Evolutionary conservation across 2,797 vertebrate genomes (phyloP).

Genomic region (Lepilemur septentrionalis): DNA sequence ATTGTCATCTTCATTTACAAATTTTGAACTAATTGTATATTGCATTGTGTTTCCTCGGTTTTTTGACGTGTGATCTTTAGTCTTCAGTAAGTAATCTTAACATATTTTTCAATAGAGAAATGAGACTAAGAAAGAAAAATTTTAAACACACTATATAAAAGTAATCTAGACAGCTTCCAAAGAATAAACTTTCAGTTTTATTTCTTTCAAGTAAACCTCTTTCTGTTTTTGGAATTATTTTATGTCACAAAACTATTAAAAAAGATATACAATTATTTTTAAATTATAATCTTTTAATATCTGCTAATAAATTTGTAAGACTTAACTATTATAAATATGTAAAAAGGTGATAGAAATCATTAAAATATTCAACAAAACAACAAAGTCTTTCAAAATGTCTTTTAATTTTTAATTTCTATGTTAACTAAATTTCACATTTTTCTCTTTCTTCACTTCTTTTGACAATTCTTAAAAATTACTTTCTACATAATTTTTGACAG

Average conservation of each 20-base stretch:
- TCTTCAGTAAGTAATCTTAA: not conserved
- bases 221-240: not conserved
- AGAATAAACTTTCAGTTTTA: not conserved
- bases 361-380: not conserved
- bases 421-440: not conserved
- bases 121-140: not conserved
- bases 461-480: not conserved
- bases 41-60: not conserved
- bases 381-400: not conserved
- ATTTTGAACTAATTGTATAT: not conserved
- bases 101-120: not conserved
- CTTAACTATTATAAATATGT: not conserved
- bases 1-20: not conserved
- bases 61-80: not conserved
- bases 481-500: not conserved
- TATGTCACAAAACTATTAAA: not conserved
- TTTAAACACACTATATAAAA: not conserved
- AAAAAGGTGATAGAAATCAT: not conserved
- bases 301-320: not conserved
- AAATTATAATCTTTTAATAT: not conserved
- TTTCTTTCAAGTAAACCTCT: not conserved
- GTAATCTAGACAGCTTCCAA: not conserved
- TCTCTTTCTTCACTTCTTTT: not conserved
- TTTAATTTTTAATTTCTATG: not conserved
- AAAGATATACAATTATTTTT: not conserved